A percentile compares a stretch with the other conserved stretches of the same genome.
phyloP scores from a whole-genome alignment of 2,113 vertebrate genomes.

The Puntigrus tetrazona region DNA sequence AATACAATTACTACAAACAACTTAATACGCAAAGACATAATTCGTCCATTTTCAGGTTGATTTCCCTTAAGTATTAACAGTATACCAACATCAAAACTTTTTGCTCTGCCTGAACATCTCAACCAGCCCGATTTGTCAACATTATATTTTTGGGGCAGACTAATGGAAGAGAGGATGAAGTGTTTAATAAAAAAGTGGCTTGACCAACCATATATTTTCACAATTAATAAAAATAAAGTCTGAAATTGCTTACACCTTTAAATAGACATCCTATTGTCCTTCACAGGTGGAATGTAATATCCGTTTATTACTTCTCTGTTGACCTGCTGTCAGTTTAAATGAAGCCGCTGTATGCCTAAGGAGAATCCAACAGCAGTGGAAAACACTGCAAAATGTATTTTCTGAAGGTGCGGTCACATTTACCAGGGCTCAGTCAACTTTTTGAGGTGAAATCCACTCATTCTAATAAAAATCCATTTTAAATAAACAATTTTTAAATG shows the following conservation, averaged over 20 bases:
- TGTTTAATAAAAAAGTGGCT: background rate
- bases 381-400: background rate
- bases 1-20: no score
- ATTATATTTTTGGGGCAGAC: background rate
- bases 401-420: background rate
- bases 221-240: background rate
- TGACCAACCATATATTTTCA: background rate
- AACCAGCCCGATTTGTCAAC: background rate
- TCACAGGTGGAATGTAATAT: background rate
- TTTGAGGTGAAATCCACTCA: background rate
- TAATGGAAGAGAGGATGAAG: background rate
- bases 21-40: no score
- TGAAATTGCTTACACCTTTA: background rate
- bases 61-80: background rate
- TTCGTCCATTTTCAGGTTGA: no score
- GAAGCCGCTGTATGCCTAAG: background rate
- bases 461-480: background rate
- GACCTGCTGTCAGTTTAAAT: background rate
- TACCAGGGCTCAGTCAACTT: background rate
- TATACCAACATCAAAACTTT: background rate
- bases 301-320: background rate
- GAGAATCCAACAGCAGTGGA: background rate
- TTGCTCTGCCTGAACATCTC: background rate
- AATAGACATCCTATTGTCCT: background rate
- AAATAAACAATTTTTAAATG: background rate